phyloP scores from a whole-genome alignment of 2,113 vertebrate genomes.

The Pterophyllum scalare region DNA sequence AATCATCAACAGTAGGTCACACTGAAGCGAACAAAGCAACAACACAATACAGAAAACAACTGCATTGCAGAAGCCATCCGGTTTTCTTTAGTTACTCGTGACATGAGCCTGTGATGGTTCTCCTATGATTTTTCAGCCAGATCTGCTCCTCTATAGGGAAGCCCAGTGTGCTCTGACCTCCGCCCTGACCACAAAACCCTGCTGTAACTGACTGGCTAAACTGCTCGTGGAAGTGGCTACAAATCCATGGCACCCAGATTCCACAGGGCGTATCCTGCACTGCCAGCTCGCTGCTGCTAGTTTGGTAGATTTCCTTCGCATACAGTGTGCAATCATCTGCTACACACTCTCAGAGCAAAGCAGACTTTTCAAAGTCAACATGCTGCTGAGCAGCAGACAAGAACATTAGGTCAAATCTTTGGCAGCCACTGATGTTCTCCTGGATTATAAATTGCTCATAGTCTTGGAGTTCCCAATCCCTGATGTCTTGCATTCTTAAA shows the following conservation, averaged over 20 bases:
- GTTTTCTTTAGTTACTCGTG: neutral
- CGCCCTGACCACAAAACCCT: constrained; percentile 68
- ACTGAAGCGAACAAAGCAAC: neutral
- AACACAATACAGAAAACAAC: neutral
- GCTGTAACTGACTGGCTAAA: constrained; percentile 48
- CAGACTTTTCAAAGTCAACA: constrained; percentile 38
- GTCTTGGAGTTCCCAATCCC: constrained; percentile 30
- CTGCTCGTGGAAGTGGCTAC: constrained; percentile 61
- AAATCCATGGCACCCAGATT: constrained; percentile 59
- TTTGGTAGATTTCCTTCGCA: constrained; percentile 22
- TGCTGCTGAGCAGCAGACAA: constrained; percentile 24
- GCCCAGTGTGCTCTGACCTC: constrained; percentile 48
- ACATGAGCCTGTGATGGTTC: neutral
- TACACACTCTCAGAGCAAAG: constrained; percentile 17
- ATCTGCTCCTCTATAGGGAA: constrained; percentile 28
- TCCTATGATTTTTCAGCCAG: neutral
- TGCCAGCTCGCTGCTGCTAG: constrained; percentile 35
- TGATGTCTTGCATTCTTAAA: constrained; percentile 2
- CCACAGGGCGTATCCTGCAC: constrained; percentile 60
- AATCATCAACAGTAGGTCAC: neutral
- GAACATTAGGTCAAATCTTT: constrained; percentile 30
- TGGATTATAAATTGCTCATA: constrained; percentile 21
- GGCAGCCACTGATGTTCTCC: constrained; percentile 16
- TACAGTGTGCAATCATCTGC: constrained; percentile 2
- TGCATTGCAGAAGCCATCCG: neutral